Base-by-base conservation (phyloP, 2,888 invertebrate species). In the Athetis lepigone region DNA sequence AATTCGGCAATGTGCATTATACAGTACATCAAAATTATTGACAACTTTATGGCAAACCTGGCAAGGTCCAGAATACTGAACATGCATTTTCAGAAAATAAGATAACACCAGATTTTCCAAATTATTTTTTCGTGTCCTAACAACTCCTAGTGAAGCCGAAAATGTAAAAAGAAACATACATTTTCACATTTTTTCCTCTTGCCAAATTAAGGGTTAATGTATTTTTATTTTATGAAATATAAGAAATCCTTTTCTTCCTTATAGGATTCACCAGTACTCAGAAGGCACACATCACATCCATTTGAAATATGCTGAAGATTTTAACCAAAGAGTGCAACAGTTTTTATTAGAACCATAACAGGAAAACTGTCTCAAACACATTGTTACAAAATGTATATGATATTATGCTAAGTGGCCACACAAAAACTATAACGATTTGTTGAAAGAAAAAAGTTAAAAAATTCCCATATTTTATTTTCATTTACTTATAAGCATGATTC, bases 241-340 rank as follows among this genome's bases (percentile, higher is more conserved):
- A 33, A 0, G 8, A 4, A 2, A 11, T 33, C 13, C 4, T 33
- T 33, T 33, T 33, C 8, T 33, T 13, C 33, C n/a, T 96, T 96
- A 64, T 90, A 98, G 98, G 75, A 91, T 97, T 66, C 95, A 97
- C 78, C 92, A 96, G 33, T 97, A 98, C 81, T 97, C 97, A 1
- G 96, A 98, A 9, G 98, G 98, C 8, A 98, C 98, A 80, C 98
- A 98, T 89, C 98, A 98, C 85, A 95, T 98, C 25, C 98, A 98
- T 87, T 88, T 98, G 52, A 95, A 96, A 74, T 98, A 97, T 87
- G 95, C 97, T 0, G 96, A 97, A 23, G 97, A 98, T 85, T 98
- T 98, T 84, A 98, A 98, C 86, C 93, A 95, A 71, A 87, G 97
- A 42, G 97, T 97, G 0, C 96, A 97, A 76, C 95, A 97, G 19